These are phyloP conservation scores for Ichneumoninae sp. DNA, from an alignment of 2,888 invertebrate species.

Conservation along the genomic window DNA sequence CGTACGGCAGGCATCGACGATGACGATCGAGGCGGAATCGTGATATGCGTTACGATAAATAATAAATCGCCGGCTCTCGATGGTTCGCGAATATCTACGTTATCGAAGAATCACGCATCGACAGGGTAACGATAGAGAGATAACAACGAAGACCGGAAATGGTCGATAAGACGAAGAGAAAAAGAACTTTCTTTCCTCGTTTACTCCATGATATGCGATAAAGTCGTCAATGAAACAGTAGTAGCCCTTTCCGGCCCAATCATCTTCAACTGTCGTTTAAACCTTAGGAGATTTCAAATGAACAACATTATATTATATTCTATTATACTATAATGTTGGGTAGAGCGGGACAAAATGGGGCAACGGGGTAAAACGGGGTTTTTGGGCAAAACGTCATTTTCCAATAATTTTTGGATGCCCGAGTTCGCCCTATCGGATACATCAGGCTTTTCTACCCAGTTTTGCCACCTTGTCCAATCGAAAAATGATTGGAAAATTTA, in stretches of 20 bases:
- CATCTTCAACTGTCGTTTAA: background rate
- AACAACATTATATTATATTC: too few species aligned
- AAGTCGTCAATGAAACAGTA: background rate
- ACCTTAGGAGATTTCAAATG: background rate
- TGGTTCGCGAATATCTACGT: background rate
- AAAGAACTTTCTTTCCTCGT: background rate
- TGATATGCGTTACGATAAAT: constrained; percentile 22
- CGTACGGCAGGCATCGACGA: background rate
- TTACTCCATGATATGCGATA: background rate
- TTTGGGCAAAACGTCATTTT: too few species aligned
- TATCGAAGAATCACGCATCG: background rate
- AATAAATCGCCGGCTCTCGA: background rate
- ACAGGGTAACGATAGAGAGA: background rate
- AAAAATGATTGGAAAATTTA: too few species aligned
- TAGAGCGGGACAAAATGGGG: too few species aligned
- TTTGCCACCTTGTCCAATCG: too few species aligned
- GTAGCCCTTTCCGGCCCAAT: background rate
- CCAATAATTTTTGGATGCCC: too few species aligned
- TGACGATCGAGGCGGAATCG: constrained; percentile 12
- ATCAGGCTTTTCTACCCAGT: too few species aligned
- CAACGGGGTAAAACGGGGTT: too few species aligned
- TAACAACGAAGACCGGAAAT: background rate
- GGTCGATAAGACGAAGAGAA: background rate
- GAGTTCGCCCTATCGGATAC: too few species aligned
- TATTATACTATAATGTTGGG: too few species aligned